phyloP scores from a whole-genome alignment of 2,113 vertebrate species.

The Psammodynastes pulverulentus region DNA sequence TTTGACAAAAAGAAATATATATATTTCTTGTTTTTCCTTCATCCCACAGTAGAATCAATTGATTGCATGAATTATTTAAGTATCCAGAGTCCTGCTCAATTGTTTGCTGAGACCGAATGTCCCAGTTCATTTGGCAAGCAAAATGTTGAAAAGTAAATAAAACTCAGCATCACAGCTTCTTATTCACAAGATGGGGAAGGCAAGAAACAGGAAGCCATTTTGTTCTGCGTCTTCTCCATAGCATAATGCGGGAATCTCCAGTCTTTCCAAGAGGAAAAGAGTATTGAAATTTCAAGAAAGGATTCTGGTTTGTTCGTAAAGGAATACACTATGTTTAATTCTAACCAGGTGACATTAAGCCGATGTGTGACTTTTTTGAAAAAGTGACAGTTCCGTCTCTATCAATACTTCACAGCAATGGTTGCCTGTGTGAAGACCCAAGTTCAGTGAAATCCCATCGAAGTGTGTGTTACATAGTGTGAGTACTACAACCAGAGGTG shows the following conservation, averaged over 20 bases:
- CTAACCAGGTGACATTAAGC: background rate
- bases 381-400: background rate
- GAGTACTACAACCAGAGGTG: too few relatives aligned
- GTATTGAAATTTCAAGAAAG: background rate
- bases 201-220: background rate
- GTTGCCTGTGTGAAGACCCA: background rate
- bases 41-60: background rate
- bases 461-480: background rate
- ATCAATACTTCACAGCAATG: background rate
- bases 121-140: background rate
- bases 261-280: background rate
- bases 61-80: background rate
- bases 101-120: background rate
- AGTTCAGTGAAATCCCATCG: background rate
- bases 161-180: background rate
- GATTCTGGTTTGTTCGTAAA: background rate
- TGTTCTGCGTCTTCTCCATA: background rate
- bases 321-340: background rate
- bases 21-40: background rate
- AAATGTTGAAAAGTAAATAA: background rate
- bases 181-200: background rate
- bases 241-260: background rate
- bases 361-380: background rate
- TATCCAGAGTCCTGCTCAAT: background rate
- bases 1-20: too few relatives aligned